Evolutionary conservation across 2,888 invertebrate genomes (phyloP), one percentile per base, ranked within the genome.

Genomic region (Watsonalla cultraria): DNA sequence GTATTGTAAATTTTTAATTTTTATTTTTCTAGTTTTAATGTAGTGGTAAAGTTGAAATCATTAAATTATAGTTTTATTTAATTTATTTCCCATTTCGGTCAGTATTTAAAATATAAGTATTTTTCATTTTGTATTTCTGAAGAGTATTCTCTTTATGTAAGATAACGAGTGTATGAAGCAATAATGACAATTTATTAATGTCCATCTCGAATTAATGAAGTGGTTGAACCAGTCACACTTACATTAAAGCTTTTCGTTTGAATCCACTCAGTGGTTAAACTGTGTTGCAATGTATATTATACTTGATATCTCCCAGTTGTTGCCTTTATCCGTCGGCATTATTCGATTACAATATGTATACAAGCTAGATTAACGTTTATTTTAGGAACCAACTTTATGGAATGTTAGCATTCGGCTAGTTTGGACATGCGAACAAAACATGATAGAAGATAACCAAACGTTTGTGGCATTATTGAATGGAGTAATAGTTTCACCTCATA

Each of bases 11-110:
- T 84, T 80, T 72, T 72, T 70, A 79, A 11, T 42, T 42, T 42
- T 84, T 84, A 78, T 83, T 85, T 82, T 83, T 76, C 73, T 82
- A 84, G 76, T 67, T 76, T 73, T 70, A 70, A 70, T 64, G 57
- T 76, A 75, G 73, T 62, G 61, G 64, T 74, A 75, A 49, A 15
- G 37, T 49, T 49, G 66, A 73, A 78, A 78, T 79, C 73, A 75
- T 75, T 80, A 82, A 81, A 82, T 78, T 78, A 75, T 86, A 82
- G 78, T 82, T 42, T 8, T 78, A 74, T 87, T 72, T 87, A 86
- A 86, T 85, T 90, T 88, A 88, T 90, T 88, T 87, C 88, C 84
- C 86, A 75, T 85, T 86, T 89, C 87, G 90, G 90, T 90, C 90
- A 90, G 90, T 90, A 90, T 90, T 90, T 89, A 86, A 82, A 78